A percentile compares a stretch with the other conserved stretches of the same genome.
Conservation (phyloP, 2,888 invertebrate genomes). For the Odontothrips loti region DNA sequence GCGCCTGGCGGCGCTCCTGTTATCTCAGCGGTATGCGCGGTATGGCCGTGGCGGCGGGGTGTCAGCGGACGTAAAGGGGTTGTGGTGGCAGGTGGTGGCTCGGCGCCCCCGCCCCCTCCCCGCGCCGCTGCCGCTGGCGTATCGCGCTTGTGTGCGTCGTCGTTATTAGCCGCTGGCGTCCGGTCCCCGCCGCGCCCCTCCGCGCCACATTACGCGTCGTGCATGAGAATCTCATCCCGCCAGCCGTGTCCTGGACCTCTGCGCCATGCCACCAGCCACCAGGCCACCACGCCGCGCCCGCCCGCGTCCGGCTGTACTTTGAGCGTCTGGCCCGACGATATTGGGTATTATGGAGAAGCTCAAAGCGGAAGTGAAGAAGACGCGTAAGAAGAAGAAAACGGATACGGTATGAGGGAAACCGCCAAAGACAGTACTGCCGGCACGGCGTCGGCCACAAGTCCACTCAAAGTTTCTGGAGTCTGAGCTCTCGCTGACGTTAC, state of each 20-base stretch:
- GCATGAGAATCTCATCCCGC: not conserved
- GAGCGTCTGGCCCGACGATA: no score
- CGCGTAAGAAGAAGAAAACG: no score
- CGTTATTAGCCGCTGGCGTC: not conserved
- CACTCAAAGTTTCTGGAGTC: no score
- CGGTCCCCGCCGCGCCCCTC: not conserved
- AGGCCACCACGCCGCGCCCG: no score
- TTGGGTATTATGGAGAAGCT: no score
- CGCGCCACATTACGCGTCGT: conserved; percentile 2
- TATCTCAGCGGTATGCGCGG: not conserved
- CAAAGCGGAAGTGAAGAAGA: no score
- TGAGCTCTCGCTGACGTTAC: no score
- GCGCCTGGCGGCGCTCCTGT: not conserved
- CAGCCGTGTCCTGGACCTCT: not conserved
- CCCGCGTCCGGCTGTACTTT: no score
- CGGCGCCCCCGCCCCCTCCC: not conserved
- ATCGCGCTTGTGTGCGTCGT: not conserved
- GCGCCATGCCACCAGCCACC: no score
- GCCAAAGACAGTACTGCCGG: no score
- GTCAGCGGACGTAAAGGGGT: not conserved
- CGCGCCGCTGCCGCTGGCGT: not conserved
- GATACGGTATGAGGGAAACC: no score
- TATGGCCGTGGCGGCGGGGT: not conserved
- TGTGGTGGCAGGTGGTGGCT: not conserved
- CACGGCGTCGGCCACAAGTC: no score